phyloP scores from a whole-genome alignment of 2,888 invertebrate genomes.

The Stenchaetothrips biformis region DNA sequence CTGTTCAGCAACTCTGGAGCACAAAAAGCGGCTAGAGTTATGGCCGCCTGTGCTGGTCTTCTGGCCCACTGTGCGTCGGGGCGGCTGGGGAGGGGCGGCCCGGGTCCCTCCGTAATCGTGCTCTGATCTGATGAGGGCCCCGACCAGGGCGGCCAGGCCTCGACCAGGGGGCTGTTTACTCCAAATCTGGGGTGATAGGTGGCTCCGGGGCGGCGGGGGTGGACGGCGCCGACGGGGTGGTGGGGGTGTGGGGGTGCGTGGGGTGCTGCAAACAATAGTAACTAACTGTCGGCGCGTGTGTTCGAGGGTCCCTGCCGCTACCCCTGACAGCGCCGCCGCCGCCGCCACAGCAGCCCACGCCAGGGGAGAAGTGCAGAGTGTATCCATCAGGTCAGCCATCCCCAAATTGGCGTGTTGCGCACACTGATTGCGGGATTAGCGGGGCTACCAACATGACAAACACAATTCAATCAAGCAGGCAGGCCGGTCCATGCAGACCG shows the following conservation, averaged over 20 bases:
- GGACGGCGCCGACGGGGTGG: background rate
- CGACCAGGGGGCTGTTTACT: background rate
- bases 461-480: background rate
- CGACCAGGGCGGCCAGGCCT: background rate
- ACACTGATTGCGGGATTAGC: background rate
- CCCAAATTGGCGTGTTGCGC: background rate
- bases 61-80: too few relatives aligned
- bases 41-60: too few relatives aligned
- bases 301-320: background rate
- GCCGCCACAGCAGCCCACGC: background rate
- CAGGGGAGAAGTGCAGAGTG: too few relatives aligned
- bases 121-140: slow-evolving; percentile 12
- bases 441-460: background rate
- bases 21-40: too few relatives aligned
- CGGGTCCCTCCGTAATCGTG: background rate
- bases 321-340: background rate
- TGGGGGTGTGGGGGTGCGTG: background rate
- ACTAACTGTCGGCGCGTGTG: background rate
- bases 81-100: background rate
- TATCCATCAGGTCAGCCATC: too few relatives aligned
- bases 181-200: slow-evolving; percentile 22
- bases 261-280: background rate
- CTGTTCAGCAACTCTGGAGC: too few relatives aligned
- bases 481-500: background rate
- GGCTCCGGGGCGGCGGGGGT: background rate